These are phyloP conservation scores for Cirrhinus mrigala DNA, from an alignment of 2,797 vertebrate genomes.

Conservation along the genomic window DNA sequence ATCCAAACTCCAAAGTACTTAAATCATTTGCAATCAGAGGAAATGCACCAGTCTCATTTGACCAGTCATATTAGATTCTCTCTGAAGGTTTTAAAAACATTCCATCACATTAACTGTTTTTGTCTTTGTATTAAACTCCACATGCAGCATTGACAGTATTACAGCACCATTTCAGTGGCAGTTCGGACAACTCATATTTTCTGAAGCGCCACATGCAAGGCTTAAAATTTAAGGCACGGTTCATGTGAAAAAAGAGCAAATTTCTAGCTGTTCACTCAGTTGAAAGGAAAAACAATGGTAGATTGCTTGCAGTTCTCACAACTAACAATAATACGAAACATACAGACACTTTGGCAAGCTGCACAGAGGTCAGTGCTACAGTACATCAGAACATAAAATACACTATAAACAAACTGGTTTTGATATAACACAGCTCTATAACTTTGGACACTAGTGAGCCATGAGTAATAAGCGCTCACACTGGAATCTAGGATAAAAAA, in stretches of 20 bases:
- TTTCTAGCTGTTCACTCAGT: not conserved
- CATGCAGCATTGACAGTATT: not conserved
- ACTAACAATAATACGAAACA: constrained; percentile 3
- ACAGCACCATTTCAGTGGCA: not conserved
- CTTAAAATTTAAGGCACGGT: constrained; percentile 5
- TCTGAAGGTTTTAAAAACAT: not conserved
- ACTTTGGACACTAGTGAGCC: not conserved
- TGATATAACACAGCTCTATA: not conserved
- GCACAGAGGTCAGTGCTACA: not conserved
- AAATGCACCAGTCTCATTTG: not conserved
- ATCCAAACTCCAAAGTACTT: not conserved
- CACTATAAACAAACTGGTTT: not conserved
- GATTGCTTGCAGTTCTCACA: not conserved
- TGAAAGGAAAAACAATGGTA: not conserved
- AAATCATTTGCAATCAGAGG: not conserved
- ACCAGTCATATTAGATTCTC: not conserved
- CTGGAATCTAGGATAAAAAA: not conserved
- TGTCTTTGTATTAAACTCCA: not conserved
- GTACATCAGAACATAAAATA: not conserved
- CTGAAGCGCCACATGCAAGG: not conserved
- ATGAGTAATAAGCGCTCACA: constrained; percentile 1
- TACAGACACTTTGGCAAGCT: constrained; percentile 2
- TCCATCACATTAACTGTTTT: not conserved
- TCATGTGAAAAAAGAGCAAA: not conserved
- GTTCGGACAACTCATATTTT: constrained; percentile 2